Percentiles rank a stretch among this genome's conserved stretches.
These are phyloP conservation scores for Diadegma fenestrale DNA, from an alignment of 2,888 invertebrate genomes.

Conservation along the genomic window DNA sequence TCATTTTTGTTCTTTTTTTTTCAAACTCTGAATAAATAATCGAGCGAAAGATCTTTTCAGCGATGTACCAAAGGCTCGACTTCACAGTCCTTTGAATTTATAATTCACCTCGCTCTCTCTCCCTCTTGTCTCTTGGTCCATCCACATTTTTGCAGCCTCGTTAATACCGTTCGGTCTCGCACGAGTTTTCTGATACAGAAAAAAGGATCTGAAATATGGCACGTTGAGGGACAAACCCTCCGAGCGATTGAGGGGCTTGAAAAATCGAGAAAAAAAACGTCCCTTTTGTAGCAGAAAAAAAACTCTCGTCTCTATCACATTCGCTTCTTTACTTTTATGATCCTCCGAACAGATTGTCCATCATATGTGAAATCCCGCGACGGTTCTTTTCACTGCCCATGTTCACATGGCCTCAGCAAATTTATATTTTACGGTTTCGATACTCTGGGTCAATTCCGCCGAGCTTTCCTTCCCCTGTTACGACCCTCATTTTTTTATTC, in stretches of 20 bases:
- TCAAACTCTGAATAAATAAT: constrained; percentile 49
- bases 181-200: not conserved
- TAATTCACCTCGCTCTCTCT: constrained; percentile 31
- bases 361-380: not conserved
- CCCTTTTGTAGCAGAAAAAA: not conserved
- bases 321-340: not conserved
- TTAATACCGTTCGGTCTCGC: constrained; percentile 8
- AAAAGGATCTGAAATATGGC: constrained; percentile 8
- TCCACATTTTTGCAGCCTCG: constrained; percentile 36
- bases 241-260: not conserved
- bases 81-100: constrained; percentile 49
- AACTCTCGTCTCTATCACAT: constrained; percentile 21
- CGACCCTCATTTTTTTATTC: not conserved
- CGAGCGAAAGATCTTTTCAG: constrained; percentile 46
- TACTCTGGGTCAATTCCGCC: constrained; percentile 3
- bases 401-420: constrained; percentile 17
- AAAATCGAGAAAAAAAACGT: constrained; percentile 19
- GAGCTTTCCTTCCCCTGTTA: not conserved
- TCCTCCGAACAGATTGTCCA: not conserved
- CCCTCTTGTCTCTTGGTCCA: constrained; percentile 19
- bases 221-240: not conserved
- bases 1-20: constrained; percentile 14
- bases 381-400: not conserved
- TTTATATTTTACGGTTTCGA: constrained; percentile 28
- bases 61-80: constrained; percentile 32